phyloP scores from a whole-genome alignment of 2,888 invertebrate species.

The Nycteola revayana region DNA sequence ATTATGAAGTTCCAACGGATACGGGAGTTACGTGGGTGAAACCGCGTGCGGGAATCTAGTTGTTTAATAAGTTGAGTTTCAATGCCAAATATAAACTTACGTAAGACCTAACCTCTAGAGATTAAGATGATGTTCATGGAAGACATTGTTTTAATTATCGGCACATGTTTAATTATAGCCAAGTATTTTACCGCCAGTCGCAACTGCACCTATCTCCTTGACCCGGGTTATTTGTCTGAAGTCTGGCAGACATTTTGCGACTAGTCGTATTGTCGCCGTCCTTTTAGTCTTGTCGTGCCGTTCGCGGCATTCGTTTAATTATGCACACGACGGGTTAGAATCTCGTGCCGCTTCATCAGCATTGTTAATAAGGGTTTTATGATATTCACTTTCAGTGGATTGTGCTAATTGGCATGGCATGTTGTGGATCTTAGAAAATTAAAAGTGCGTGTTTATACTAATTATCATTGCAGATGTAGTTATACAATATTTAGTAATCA shows the following conservation, averaged over 20 bases:
- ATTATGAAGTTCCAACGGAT: too few relatives aligned
- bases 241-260: conserved; percentile 29
- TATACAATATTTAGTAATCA: too few relatives aligned
- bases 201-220: conserved; percentile 52
- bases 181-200: conserved; percentile 27
- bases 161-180: too few relatives aligned
- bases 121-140: too few relatives aligned
- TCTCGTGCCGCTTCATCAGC: conserved; percentile 16
- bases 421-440: conserved; percentile 5
- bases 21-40: too few relatives aligned
- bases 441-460: conserved; percentile 13
- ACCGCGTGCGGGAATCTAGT: too few relatives aligned
- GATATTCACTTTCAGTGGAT: background rate
- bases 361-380: conserved; percentile 23
- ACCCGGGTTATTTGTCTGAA: too few relatives aligned
- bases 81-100: conserved; percentile 13
- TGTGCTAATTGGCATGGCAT: conserved; percentile 18
- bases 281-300: conserved; percentile 28
- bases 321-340: conserved; percentile 24
- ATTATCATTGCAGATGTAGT: background rate
- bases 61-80: conserved; percentile 20
- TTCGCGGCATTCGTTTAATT: conserved; percentile 23
- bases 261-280: conserved; percentile 30
- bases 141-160: too few relatives aligned
- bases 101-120: too few relatives aligned